These are phyloP conservation scores for Anthophora plumipes DNA, from an alignment of 2,888 invertebrate species.

Conservation along the genomic window DNA sequence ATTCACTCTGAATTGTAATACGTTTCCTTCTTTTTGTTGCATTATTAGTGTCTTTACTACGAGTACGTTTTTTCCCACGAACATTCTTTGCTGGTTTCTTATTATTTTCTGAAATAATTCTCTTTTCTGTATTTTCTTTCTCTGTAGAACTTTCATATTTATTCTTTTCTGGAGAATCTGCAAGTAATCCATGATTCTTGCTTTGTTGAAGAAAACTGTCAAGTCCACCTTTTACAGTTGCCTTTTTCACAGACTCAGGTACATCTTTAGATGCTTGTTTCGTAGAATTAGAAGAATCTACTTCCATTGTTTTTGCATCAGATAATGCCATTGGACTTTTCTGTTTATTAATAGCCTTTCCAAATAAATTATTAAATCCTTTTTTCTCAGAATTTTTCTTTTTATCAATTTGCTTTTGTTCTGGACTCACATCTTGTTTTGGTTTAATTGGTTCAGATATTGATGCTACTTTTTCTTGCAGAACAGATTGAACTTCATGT, in stretches of 20 bases:
- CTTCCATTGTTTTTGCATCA: constrained; percentile 5
- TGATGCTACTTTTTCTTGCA: constrained; percentile 37
- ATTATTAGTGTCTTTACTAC: constrained; percentile 64
- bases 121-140: constrained; percentile 7
- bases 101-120: constrained; percentile 14
- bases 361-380: constrained; percentile 78
- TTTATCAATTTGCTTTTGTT: constrained; percentile 56
- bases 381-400: constrained; percentile 61
- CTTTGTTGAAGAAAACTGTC: constrained; percentile 39
- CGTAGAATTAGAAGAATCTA: not conserved
- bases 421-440: constrained; percentile 34
- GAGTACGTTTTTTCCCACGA: constrained; percentile 75
- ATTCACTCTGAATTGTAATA: constrained; percentile 75
- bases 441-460: not conserved
- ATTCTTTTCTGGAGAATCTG: constrained; percentile 6
- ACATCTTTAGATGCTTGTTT: constrained; percentile 38
- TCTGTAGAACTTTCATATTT: not conserved
- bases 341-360: constrained; percentile 68
- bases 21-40: constrained; percentile 76
- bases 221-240: constrained; percentile 33
- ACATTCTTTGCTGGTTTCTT: constrained; percentile 51
- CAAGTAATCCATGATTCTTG: not conserved
- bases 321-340: constrained; percentile 30
- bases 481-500: constrained; percentile 21
- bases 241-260: constrained; percentile 14